Conservation (phyloP, 2,888 invertebrate species). For the Cataglyphis altisquamis region DNA sequence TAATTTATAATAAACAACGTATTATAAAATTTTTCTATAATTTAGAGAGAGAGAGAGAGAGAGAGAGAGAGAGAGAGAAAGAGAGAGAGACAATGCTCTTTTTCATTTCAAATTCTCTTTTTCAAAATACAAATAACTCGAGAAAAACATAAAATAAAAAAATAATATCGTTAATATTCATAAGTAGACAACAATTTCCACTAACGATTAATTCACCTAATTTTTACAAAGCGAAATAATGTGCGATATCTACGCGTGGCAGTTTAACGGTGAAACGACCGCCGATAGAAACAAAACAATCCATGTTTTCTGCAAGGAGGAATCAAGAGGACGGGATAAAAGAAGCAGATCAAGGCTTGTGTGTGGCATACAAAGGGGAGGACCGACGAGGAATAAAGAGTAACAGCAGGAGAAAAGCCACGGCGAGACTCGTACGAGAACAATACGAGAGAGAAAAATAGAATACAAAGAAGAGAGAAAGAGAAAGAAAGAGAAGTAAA, state of each 20-base stretch:
- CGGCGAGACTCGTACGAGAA: conserved; percentile 1
- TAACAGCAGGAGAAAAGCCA: conserved; percentile 26
- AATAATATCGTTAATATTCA: neutral
- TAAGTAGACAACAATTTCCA: neutral
- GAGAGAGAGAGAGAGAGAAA: too few relatives aligned
- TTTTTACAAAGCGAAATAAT: conserved; percentile 13
- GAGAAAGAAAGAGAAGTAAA: neutral
- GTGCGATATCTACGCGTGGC: neutral
- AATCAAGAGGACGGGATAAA: conserved; percentile 33
- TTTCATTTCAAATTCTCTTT: neutral
- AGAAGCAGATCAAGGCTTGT: conserved; percentile 23
- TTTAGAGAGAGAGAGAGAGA: neutral
- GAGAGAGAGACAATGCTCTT: neutral
- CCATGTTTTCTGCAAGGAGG: conserved; percentile 7
- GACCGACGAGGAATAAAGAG: conserved; percentile 19
- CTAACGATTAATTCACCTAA: neutral
- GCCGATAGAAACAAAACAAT: conserved; percentile 18
- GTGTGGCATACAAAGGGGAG: conserved; percentile 30
- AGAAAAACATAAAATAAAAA: neutral
- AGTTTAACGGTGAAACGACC: conserved; percentile 4
- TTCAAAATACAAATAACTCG: neutral
- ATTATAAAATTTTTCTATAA: neutral
- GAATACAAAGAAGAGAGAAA: neutral
- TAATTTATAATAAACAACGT: conserved; percentile 4
- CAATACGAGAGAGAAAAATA: neutral